Evolutionary conservation across 2,888 invertebrate species (phyloP).

Genomic region (Elysia crispata): DNA sequence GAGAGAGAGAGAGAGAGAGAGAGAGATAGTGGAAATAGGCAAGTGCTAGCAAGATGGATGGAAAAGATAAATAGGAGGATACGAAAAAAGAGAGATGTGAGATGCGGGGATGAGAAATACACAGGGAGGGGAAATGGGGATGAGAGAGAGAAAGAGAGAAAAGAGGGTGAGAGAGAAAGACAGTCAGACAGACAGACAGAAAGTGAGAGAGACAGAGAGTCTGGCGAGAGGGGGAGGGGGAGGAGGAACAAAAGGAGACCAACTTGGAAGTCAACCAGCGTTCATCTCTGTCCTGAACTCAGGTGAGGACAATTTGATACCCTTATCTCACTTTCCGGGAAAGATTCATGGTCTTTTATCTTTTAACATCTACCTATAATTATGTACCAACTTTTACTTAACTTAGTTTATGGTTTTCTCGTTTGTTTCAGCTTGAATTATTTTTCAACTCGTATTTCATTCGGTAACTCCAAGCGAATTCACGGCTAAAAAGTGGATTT

Average conservation of each 20-base stretch:
- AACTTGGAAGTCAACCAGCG: no score
- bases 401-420: no score
- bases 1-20: background rate
- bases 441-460: background rate
- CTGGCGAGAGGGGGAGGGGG: no score
- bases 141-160: background rate
- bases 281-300: no score
- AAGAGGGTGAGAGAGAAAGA: constrained; percentile 21
- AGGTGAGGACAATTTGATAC: no score
- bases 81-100: background rate
- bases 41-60: background rate
- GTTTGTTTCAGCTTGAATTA: no score
- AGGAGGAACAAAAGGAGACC: no score
- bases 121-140: background rate
- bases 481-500: no score
- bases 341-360: no score
- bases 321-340: no score
- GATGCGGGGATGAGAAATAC: background rate
- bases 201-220: background rate
- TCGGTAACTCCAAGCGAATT: background rate
- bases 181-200: constrained; percentile 19
- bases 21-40: background rate
- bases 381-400: no score
- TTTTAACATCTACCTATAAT: no score
- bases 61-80: background rate